Conservation (phyloP, 2,113 vertebrate species). For the Pyxicephalus adspersus region DNA sequence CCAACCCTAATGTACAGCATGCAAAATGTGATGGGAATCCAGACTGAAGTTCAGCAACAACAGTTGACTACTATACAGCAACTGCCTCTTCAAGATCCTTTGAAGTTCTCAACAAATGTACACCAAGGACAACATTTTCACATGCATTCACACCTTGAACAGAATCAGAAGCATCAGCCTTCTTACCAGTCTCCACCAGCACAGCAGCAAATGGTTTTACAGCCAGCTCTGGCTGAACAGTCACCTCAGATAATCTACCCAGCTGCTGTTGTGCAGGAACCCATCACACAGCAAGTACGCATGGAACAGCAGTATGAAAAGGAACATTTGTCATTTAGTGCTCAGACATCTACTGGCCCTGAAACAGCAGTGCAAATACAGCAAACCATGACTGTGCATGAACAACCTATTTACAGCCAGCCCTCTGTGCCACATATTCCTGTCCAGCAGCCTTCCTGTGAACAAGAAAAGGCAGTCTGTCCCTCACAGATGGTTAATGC, state of each 20-base stretch:
- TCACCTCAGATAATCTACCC: conserved; percentile 54
- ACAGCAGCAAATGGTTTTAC: conserved; percentile 43
- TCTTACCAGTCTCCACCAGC: conserved; percentile 35
- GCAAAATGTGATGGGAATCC: conserved; percentile 29
- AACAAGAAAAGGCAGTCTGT: conserved; percentile 40
- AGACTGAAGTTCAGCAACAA: conserved; percentile 60
- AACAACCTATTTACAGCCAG: conserved; percentile 14
- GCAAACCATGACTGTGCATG: background rate
- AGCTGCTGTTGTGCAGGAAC: conserved; percentile 40
- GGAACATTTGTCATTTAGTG: background rate
- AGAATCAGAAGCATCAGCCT: conserved; percentile 7
- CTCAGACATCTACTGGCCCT: background rate
- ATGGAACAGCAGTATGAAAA: conserved; percentile 59
- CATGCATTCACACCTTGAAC: conserved; percentile 66
- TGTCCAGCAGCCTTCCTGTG: conserved; percentile 10
- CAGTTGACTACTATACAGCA: conserved; percentile 66
- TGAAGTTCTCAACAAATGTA: conserved; percentile 59
- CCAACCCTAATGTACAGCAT: too few species aligned
- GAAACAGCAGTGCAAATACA: background rate
- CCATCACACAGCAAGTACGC: conserved; percentile 29
- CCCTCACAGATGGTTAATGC: conserved; percentile 38
- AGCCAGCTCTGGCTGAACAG: conserved; percentile 17
- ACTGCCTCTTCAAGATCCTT: conserved; percentile 67
- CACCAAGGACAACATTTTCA: conserved; percentile 69
- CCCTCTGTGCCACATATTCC: background rate